Percentiles rank a stretch among this genome's conserved stretches.
Evolutionary conservation across 2,888 invertebrate genomes (phyloP).

Genomic region (Drosophila demipolita): DNA sequence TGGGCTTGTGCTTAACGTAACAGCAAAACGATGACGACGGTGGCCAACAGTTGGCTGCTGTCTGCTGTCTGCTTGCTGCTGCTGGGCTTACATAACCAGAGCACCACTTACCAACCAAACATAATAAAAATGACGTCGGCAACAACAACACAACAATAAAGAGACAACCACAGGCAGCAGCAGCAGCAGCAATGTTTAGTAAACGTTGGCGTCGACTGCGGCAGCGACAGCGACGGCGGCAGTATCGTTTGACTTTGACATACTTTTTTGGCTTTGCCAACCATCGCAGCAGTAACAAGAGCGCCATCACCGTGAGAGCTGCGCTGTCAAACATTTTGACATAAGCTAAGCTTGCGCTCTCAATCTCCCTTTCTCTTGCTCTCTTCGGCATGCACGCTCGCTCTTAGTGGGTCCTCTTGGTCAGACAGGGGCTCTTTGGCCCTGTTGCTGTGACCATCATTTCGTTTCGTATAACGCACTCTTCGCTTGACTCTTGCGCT

Average conservation of each 20-base stretch:
- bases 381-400: constrained; percentile 19
- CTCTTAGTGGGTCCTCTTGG: constrained; percentile 22
- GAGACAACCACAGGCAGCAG: constrained; percentile 19
- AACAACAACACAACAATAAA: constrained; percentile 28
- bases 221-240: constrained; percentile 32
- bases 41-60: constrained; percentile 63
- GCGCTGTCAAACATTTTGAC: constrained; percentile 58
- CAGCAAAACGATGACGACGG: constrained; percentile 20
- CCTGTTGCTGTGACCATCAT: constrained; percentile 43
- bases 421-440: constrained; percentile 39
- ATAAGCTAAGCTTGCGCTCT: constrained; percentile 60
- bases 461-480: constrained; percentile 23
- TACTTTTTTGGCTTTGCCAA: constrained; percentile 74
- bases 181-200: constrained; percentile 56
- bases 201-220: constrained; percentile 32
- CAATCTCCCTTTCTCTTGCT: constrained; percentile 4
- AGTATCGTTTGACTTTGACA: constrained; percentile 83
- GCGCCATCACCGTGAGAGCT: constrained; percentile 21
- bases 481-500: constrained; percentile 36
- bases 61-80: constrained; percentile 18
- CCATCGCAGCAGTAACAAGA: constrained; percentile 54
- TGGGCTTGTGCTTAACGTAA: constrained; percentile 48
- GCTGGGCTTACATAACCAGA: constrained; percentile 62
- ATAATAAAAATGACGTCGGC: constrained; percentile 70
- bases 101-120: constrained; percentile 79